These are phyloP conservation scores for Pteronura brasiliensis DNA, from an alignment of 2,113 vertebrate species.

Conservation along the genomic window DNA sequence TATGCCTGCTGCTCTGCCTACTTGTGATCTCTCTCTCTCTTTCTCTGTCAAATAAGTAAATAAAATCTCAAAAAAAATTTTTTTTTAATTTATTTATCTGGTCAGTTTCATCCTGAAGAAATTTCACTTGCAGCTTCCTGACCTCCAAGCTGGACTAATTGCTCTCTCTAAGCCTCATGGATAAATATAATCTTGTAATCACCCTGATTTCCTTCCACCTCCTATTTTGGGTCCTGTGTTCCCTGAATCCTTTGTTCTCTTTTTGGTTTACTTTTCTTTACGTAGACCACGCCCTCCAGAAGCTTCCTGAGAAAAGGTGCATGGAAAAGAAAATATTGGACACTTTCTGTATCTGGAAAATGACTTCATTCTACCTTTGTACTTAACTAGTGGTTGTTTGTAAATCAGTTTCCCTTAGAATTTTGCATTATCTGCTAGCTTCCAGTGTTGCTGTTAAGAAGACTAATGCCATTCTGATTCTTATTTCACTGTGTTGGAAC, in stretches of 20 bases:
- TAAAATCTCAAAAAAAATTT: too few species aligned
- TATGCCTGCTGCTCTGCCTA: too few species aligned
- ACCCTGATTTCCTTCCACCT: background rate
- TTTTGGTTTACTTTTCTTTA: background rate
- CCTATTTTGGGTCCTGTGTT: background rate
- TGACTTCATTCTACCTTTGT: background rate
- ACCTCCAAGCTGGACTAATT: background rate
- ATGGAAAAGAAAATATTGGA: background rate
- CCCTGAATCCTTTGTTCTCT: background rate
- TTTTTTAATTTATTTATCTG: too few species aligned
- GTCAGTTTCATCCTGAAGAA: background rate
- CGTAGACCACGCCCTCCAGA: background rate
- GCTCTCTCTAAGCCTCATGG: background rate
- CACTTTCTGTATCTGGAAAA: background rate
- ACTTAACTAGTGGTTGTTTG: background rate
- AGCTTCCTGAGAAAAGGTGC: background rate
- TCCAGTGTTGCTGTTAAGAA: background rate
- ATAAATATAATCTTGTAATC: background rate
- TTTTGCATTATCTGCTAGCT: background rate
- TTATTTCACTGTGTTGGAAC: background rate
- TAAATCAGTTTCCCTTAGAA: background rate
- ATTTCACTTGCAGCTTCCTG: background rate
- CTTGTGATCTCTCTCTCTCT: too few species aligned
- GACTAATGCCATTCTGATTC: background rate
- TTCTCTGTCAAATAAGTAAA: too few species aligned